Base-by-base conservation (phyloP, 2,888 invertebrate genomes). In the Dorcus hopei region DNA sequence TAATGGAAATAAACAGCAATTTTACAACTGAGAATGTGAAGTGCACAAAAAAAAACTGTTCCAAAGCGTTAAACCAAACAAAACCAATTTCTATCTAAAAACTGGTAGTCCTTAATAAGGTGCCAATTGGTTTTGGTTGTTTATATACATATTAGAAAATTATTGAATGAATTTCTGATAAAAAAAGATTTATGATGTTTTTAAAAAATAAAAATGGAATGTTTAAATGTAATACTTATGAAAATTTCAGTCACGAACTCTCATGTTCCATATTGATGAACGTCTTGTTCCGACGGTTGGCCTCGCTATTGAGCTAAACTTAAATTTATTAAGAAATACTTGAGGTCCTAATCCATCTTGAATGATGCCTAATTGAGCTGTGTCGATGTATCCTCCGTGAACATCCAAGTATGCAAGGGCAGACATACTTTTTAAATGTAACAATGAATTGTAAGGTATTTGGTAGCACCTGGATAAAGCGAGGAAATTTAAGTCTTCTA, bases 201-300 rank as follows among this genome's bases (percentile, higher is more conserved):
- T 33, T 33, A 6, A 6, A 33, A 6, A 33, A 33, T 33, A 7
- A 33, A 7, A 16, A 42, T 42, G 42, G 16, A 42, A 42, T 42
- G 14, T 42, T 6, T 42, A 8, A 14, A 1, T 42, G 6, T 7
- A 11, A 42, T 11, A 42, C 16, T 16, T 42, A 45, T 11, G 9
- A 45, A 16, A 45, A 45, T 45, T 4, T 54, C 45, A 59, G 52
- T 59, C 59, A 26, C 55, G 54, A 38, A 59, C 59, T 43, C 59
- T 52, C 26, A 93, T 80, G 1, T 91, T 91, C 97, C 96, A 97
- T 73, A 97, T 90, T 23, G 93, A 93, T 0, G 95, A 94, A 67
- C 95, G 83, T 62, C 90, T 81, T 1, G 89, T 83, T 0, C 95
- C 95, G 0, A 95, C 93, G 0, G 96, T 95, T 0, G 96, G 96